Evolutionary conservation across 2,888 invertebrate genomes (phyloP), one percentile per base, ranked within the genome.

Genomic region (Chrysodeixis includens): DNA sequence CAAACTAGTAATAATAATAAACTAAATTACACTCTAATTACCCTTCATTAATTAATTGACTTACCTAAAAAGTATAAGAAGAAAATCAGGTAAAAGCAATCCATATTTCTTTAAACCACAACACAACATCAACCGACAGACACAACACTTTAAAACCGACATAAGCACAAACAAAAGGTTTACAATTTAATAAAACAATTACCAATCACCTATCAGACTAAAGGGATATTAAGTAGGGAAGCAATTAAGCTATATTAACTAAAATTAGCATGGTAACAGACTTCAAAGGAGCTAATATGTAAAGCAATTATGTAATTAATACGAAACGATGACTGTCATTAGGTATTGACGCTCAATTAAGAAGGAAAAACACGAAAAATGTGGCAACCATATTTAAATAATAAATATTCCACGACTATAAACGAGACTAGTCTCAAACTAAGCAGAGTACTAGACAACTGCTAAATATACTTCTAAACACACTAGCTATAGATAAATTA

Each of bases 201-300:
- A 18, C 18, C 7, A 20, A 49, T 18, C 10, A 20, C 18, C 20
- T 20, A 20, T 46, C 7, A 49, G 10, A 10, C 46, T 49, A 49
- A 49, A 20, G 20, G 46, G 46, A 49, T 49, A 18, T 49, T 49
- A 49, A 49, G 18, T 18, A 49, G 20, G 20, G 9, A 49, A 49
- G 46, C 20, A 49, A 49, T 49, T 49, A 49, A 16, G 18, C 46
- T 20, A 49, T 49, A 18, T 49, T 18, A 20, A 18, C 10, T 10
- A 20, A 20, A 49, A 49, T 49, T 49, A 49, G 4, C 46, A 20
- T 20, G 18, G 20, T 20, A 49, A 20, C 20, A 49, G n/a, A 20
- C 46, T 20, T 49, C 46, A 49, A 49, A 49, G 18, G 20, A 49
- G 20, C 20, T 49, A 49, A 49, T 49, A 49, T 49, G 18, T 18